Evolutionary conservation across 2,797 vertebrate species (phyloP).

Genomic region (Aselliscus stoliczkanus): DNA sequence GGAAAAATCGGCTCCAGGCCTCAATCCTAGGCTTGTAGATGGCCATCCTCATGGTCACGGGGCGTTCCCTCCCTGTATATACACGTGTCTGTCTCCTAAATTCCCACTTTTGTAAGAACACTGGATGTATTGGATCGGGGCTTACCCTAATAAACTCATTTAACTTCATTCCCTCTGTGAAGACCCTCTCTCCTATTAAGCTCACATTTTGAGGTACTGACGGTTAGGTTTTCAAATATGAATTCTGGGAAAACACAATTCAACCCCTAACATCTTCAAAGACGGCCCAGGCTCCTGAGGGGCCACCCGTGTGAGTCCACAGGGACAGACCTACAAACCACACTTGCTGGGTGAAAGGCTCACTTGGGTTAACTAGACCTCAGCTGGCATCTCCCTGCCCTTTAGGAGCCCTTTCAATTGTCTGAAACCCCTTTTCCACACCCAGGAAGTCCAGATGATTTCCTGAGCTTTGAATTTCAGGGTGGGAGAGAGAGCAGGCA

Average conservation of each 20-base stretch:
- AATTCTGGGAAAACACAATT: neutral
- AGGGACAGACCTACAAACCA: neutral
- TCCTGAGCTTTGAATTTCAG: neutral
- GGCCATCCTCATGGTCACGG: fast-evolving
- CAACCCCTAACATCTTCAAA: neutral
- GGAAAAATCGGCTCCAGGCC: too few species aligned
- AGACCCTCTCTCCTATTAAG: neutral
- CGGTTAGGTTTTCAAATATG: neutral
- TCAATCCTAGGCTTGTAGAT: fast-evolving
- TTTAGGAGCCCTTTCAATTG: neutral
- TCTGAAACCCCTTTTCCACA: neutral
- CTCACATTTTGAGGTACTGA: neutral
- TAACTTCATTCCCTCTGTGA: neutral
- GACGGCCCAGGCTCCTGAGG: neutral
- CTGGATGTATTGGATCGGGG: neutral
- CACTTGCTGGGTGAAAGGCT: neutral
- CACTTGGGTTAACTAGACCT: neutral
- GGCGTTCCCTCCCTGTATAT: fast-evolving
- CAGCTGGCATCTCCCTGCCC: neutral
- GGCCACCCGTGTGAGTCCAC: too few species aligned
- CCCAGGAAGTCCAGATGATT: neutral
- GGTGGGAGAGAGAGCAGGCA: neutral
- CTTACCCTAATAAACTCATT: neutral
- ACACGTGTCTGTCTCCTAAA: neutral
- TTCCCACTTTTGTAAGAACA: neutral